Base-by-base conservation (phyloP, 2,113 vertebrate species). In the Equus przewalskii region DNA sequence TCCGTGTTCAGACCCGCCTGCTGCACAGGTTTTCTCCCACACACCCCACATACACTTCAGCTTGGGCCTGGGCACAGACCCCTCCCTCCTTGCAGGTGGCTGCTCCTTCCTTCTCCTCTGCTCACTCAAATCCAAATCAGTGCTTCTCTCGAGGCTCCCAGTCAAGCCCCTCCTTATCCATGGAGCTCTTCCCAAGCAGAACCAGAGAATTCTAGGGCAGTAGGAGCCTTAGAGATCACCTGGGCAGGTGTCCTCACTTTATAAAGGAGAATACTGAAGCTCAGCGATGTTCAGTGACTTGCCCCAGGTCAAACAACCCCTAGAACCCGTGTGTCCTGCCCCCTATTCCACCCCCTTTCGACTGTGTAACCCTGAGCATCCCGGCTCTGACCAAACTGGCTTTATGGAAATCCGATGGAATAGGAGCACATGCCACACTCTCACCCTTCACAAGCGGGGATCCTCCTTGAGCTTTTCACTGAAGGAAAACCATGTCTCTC, bases 41-140 rank as follows among this genome's bases (percentile, higher is more conserved):
- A 4, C 10, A 8, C 62, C 49, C 64, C 44, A 11, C 49, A 14
- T 44, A 18, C 28, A 19, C 10, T 28, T 78, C 18, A 1, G 7
- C 46, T 13, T 2, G 49, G 72, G 28, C 28, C 72, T 19, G 9
- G 1, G 65, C 1, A 0, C 3, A 3, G 4, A 54, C 1, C 1
- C 36, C 69, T 67, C 26, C 82, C 54, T 46, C 62, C 36, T 56
- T 4, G 6, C 30, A 28, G 22, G 4, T 56, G 33, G 7, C 78
- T 21, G 2, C 33, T 24, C 36, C 16, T 54, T 58, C n/a, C 16
- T 44, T 30, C 72, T 79, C 86, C 70, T n/a, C 65, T 19, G 22
- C 49, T 26, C 67, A 2, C 41, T 78, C 64, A 80, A 12, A 73
- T 36, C 41, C 64, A 69, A 72, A 44, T n/a, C 94, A 18, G 5